These are phyloP conservation scores for Cheilosia grossa DNA, from an alignment of 2,888 invertebrate genomes.

Conservation along the genomic window DNA sequence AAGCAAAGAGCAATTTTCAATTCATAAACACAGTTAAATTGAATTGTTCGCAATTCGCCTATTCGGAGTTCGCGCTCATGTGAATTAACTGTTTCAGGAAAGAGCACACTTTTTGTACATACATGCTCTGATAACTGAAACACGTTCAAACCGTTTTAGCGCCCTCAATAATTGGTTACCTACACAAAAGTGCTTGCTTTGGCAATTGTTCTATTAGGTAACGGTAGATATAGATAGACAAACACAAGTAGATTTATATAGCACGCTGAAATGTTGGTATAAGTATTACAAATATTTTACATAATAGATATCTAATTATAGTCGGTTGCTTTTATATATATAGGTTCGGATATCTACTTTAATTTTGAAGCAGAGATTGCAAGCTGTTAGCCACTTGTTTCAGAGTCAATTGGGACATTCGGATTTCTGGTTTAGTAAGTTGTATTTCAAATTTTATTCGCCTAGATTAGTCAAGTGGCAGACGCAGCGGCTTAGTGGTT, in stretches of 20 bases:
- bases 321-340: background rate
- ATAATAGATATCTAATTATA: background rate
- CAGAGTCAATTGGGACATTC: no score
- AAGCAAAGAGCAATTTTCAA: no score
- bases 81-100: background rate
- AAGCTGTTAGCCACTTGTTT: no score
- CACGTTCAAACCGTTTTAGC: constrained; percentile 1
- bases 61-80: no score
- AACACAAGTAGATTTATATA: no score
- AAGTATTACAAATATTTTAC: background rate
- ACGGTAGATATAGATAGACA: background rate
- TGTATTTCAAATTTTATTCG: no score
- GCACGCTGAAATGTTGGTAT: no score
- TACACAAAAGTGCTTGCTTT: constrained; percentile 50
- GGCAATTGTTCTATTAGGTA: background rate
- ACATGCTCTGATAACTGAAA: constrained; percentile 21
- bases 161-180: background rate
- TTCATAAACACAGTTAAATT: no score
- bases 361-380: no score
- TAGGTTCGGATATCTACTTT: background rate
- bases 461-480: no score
- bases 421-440: no score
- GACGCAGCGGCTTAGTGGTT: fast-evolving
- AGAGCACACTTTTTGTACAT: constrained; percentile 28
- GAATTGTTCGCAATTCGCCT: no score